Evolutionary conservation across 2,888 invertebrate genomes (phyloP).

Genomic region (Melanophora roralis): DNA sequence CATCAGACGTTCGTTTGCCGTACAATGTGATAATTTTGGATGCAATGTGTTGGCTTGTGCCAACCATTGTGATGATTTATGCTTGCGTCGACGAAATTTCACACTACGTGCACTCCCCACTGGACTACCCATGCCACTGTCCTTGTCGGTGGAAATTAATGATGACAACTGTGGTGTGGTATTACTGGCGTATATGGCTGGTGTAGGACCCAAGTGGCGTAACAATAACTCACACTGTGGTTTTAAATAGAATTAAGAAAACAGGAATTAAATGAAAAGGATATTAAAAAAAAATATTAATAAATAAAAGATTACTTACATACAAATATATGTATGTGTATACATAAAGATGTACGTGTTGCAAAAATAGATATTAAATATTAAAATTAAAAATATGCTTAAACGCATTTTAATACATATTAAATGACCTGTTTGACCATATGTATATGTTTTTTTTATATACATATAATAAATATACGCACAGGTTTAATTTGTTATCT

Average conservation of each 20-base stretch:
- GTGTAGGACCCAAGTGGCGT: slow-evolving; percentile 68
- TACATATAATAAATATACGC: too few relatives aligned
- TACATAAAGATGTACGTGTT: too few relatives aligned
- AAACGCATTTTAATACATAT: too few relatives aligned
- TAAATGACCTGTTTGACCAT: too few relatives aligned
- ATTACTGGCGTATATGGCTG: slow-evolving; percentile 48
- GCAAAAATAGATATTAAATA: background rate
- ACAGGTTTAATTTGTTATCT: too few relatives aligned
- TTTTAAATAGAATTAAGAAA: slow-evolving; percentile 28
- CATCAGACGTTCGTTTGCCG: slow-evolving; percentile 78
- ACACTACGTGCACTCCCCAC: slow-evolving; percentile 75
- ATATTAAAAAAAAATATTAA: background rate
- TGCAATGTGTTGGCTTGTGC: slow-evolving; percentile 73
- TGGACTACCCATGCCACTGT: slow-evolving; percentile 77
- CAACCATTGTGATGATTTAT: slow-evolving; percentile 69
- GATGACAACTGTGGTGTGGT: slow-evolving; percentile 67
- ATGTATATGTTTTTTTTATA: too few relatives aligned
- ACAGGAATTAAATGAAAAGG: slow-evolving; percentile 1
- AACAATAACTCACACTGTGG: slow-evolving; percentile 72
- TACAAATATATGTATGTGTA: too few relatives aligned
- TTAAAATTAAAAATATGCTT: background rate
- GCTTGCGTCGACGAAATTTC: slow-evolving; percentile 72
- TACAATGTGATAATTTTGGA: slow-evolving; percentile 69
- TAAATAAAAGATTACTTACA: too few relatives aligned
- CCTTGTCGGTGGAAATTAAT: slow-evolving; percentile 73